Evolutionary conservation across 2,888 invertebrate species (phyloP).

Genomic region (Drosophila kambysellisi): DNA sequence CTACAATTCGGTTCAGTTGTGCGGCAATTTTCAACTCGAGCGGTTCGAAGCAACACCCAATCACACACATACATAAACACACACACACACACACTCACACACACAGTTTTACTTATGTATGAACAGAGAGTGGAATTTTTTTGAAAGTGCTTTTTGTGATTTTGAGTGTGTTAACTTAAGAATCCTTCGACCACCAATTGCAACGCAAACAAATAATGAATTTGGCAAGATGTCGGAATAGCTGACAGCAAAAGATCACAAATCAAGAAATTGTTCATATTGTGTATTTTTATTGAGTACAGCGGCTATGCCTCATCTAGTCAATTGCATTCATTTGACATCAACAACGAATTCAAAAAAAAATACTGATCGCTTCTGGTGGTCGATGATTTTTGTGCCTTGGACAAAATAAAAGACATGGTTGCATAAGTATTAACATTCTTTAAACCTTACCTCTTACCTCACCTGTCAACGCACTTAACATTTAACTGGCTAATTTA

Average conservation of each 20-base stretch:
- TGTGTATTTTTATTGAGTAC: slow-evolving; percentile 61
- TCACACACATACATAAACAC: not conserved
- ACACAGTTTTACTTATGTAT: not conserved
- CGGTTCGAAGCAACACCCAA: slow-evolving; percentile 52
- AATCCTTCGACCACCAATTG: slow-evolving; percentile 12
- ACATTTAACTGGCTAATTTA: too few relatives aligned
- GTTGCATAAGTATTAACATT: not conserved
- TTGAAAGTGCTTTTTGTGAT: slow-evolving; percentile 31
- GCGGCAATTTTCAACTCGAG: slow-evolving; percentile 69
- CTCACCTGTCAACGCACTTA: too few relatives aligned
- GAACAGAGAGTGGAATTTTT: slow-evolving; percentile 6
- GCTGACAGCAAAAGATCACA: slow-evolving; percentile 77
- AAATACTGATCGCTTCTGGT: not conserved
- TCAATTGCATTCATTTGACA: slow-evolving; percentile 82
- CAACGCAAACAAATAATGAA: slow-evolving; percentile 73
- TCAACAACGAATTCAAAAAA: slow-evolving; percentile 37
- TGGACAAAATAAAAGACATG: not conserved
- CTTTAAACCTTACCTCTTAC: not conserved
- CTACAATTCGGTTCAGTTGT: slow-evolving; percentile 62
- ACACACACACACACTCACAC: not conserved
- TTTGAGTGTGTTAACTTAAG: not conserved
- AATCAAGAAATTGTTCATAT: slow-evolving; percentile 47
- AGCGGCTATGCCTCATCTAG: slow-evolving; percentile 85
- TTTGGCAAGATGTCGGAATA: slow-evolving; percentile 85
- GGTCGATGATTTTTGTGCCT: not conserved